phyloP scores from a whole-genome alignment of 2,888 invertebrate genomes.

The Drosophila glabriapex region DNA sequence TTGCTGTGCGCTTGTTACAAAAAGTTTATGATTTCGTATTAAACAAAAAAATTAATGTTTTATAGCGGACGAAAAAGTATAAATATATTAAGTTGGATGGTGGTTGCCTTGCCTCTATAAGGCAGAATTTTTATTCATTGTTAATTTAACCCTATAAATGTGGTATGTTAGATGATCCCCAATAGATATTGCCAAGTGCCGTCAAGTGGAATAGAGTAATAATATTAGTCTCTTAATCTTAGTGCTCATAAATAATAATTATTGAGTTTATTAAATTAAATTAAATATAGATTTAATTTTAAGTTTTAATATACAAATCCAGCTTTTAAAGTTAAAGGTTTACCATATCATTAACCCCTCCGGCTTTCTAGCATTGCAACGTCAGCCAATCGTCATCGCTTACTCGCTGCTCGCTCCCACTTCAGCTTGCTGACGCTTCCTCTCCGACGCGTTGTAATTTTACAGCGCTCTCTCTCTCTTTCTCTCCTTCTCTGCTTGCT shows the following conservation, averaged over 20 bases:
- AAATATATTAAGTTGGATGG: slow-evolving; percentile 62
- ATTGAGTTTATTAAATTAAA: background rate
- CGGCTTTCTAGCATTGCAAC: slow-evolving; percentile 37
- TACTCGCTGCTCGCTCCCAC: slow-evolving; percentile 6
- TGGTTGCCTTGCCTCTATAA: slow-evolving; percentile 30
- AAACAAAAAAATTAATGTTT: slow-evolving; percentile 81
- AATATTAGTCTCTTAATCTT: background rate
- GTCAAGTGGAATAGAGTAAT: background rate
- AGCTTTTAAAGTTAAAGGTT: background rate
- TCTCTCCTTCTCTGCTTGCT: background rate
- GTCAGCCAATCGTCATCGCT: slow-evolving; percentile 13
- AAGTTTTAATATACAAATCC: background rate
- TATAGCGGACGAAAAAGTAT: slow-evolving; percentile 48
- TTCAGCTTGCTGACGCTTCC: background rate
- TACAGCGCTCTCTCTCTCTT: background rate
- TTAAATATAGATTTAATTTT: background rate
- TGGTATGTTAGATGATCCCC: background rate
- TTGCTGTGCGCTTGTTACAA: slow-evolving; percentile 78
- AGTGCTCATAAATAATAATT: background rate
- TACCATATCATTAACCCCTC: background rate
- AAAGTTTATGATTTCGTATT: slow-evolving; percentile 80
- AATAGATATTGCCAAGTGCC: background rate
- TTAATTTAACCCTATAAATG: slow-evolving; percentile 48
- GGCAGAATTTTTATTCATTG: slow-evolving; percentile 7
- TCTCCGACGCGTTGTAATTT: background rate